Base-by-base conservation (phyloP, 2,113 vertebrate species). In the Tragelaphus buxtoni region DNA sequence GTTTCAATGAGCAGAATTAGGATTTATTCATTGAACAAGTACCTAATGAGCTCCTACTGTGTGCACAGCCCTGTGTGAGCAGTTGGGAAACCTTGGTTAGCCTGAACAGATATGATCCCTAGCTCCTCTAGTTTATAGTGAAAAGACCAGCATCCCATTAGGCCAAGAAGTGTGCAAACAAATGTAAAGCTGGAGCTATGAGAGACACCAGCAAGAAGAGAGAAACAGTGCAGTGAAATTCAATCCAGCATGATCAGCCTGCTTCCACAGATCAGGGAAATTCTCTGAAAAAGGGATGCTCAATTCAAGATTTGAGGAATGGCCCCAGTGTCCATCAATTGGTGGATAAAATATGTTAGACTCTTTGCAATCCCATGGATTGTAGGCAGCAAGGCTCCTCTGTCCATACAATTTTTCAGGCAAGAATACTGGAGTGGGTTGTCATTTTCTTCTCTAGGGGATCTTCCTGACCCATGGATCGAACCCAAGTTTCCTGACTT, bases 1-100 rank as follows among this genome's bases (percentile, higher is more conserved):
- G 72, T 69, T 95, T 92, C 95, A 80, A 65, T 60, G 47, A 95
- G 45, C 0, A 18, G 47, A 88, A 95, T 88, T 87, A 93, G 63
- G n/a, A 79, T 56, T 16, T 39, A 79, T 61, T 93, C 63, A 91
- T 49, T 86, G 69, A 95, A 39, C 60, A 89, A 74, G 47, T 87
- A 93, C 39, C 61, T 92, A 58, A 35, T 91, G 47, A 49, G 39
- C 30, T 86, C 63, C 55, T 60, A 72, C 49, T 74, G 4, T 74
- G 53, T 56, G 49, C 13, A 56, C 14, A 12, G 17, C 45, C 53
- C 47, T 55, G 47, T 55, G 76, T 35, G 76, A 77, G 28, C 24
- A 6, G 9, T 42, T 86, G 13, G 22, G 22, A 92, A 22, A 22
- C 5, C 12, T 51, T 4, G 49, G 13, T 30, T 5, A 93, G 9